Evolutionary conservation across 1,140 invertebrate genomes (phyloP), one percentile per base, ranked within the genome.

Genomic region (Tetramorium alpestre): DNA sequence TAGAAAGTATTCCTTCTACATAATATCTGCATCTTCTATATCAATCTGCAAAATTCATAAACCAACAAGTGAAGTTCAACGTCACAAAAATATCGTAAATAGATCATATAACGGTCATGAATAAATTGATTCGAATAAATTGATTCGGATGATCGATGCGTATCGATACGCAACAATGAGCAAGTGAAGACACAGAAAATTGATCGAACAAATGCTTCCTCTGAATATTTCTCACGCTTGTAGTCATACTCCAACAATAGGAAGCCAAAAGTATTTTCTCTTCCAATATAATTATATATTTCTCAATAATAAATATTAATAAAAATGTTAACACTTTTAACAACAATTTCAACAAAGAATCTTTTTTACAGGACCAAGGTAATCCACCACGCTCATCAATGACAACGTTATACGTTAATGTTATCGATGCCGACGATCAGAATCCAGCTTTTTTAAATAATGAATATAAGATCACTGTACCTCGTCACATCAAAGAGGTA

Each of bases 401-500:
- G 85, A 98, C 98, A 0, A 95, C 96, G 33, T 96, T 99, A 11
- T 96, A 96, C 0, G 97, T 99, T 0, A 97, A 98, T 78, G 97
- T 99, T 3, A 96, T 98, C 6, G 98, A 99, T 94, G 98, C 98
- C 0, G 98, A 99, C 92, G 98, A 99, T 95, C 98, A 99, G 95
- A 99, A 99, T 96, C 98, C 98, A 4, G 96, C 95, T 75, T 99
- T 98, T 95, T 90, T 96, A 2, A 96, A 97, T 72, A 97, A 98
- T 58, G 96, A 97, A 88, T 99, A 99, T 93, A 96, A 96, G 33
- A 96, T 97, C 0, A 94, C 96, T 22, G 90, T 99, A 73, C 97
- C 97, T 0, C 96, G 97, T 77, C 94, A 96, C 18, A 96, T 96
- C 1, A 93, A 95, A 90, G 94, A 96, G 92, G 97, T 97, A 92